phyloP scores from a whole-genome alignment of 2,113 vertebrate genomes.

The Cyrtonyx montezumae region DNA sequence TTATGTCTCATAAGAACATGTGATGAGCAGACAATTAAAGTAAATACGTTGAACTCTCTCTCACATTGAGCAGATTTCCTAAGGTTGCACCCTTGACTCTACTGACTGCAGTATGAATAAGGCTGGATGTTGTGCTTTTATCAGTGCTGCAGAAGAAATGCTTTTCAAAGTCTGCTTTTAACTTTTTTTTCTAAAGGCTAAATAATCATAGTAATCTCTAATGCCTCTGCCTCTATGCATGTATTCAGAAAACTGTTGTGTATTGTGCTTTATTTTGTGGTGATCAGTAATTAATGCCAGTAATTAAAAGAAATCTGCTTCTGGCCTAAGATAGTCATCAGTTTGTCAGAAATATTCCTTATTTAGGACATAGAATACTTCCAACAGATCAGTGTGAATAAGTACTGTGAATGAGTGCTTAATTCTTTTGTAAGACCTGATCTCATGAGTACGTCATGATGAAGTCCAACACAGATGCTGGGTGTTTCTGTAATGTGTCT shows the following conservation, averaged over 20 bases:
- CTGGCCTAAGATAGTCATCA: background rate
- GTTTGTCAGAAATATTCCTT: background rate
- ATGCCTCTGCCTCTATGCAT: background rate
- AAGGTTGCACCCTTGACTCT: background rate
- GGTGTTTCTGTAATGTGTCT: background rate
- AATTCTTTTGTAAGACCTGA: background rate
- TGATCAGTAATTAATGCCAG: background rate
- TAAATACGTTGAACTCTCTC: background rate
- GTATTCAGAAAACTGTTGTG: background rate
- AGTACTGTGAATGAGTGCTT: background rate
- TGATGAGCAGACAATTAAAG: background rate
- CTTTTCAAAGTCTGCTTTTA: background rate
- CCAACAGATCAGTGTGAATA: background rate
- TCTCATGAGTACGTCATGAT: background rate
- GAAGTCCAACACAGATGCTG: background rate
- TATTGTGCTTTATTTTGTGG: background rate
- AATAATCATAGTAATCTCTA: background rate
- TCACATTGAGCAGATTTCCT: background rate
- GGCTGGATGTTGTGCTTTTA: background rate
- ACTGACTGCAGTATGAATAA: background rate
- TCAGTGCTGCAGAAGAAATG: background rate
- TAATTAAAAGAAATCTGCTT: conserved; percentile 13
- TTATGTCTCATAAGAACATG: background rate
- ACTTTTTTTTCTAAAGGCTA: background rate
- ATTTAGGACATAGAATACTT: background rate